phyloP scores from a whole-genome alignment of 2,797 vertebrate genomes.

The Macroramphosus scolopax region DNA sequence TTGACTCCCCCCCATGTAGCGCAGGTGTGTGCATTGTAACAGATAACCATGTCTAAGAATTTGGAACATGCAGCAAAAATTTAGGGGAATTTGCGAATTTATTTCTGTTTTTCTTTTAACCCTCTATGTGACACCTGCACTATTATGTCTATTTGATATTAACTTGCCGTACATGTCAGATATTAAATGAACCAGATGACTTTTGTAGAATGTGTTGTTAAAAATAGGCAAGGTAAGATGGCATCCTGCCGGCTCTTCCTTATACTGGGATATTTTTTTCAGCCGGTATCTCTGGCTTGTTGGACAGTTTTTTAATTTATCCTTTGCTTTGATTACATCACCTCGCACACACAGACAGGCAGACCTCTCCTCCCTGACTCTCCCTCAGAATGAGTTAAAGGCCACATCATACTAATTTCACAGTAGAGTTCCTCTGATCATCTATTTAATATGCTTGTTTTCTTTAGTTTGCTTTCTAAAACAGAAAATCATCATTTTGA shows the following conservation, averaged over 20 bases:
- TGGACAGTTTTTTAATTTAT: slow-evolving; percentile 43
- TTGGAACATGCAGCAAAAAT: slow-evolving; percentile 44
- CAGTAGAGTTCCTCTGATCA: too few species aligned
- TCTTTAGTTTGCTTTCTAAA: neutral
- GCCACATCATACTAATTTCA: neutral
- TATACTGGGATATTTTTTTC: slow-evolving; percentile 15
- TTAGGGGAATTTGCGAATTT: slow-evolving; percentile 15
- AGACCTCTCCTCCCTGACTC: slow-evolving; percentile 23
- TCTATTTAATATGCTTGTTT: slow-evolving; percentile 3
- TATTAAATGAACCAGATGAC: slow-evolving; percentile 1
- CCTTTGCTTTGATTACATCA: slow-evolving; percentile 47
- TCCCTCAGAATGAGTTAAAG: slow-evolving; percentile 9
- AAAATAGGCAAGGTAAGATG: too few species aligned
- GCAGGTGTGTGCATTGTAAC: slow-evolving; percentile 74
- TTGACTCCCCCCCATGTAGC: slow-evolving; percentile 40
- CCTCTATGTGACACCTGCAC: too few species aligned
- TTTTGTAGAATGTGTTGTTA: slow-evolving; percentile 8
- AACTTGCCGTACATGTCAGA: too few species aligned
- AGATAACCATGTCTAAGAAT: slow-evolving; percentile 67
- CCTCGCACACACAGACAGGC: slow-evolving; percentile 24
- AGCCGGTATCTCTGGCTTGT: slow-evolving; percentile 26
- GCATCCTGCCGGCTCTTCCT: too few species aligned
- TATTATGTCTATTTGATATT: too few species aligned
- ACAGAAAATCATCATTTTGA: too few species aligned
- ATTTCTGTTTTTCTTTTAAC: slow-evolving; percentile 10